Percentiles rank a stretch among this genome's conserved stretches.
Conservation (phyloP, 2,113 vertebrate species). For the Vidua chalybeata region DNA sequence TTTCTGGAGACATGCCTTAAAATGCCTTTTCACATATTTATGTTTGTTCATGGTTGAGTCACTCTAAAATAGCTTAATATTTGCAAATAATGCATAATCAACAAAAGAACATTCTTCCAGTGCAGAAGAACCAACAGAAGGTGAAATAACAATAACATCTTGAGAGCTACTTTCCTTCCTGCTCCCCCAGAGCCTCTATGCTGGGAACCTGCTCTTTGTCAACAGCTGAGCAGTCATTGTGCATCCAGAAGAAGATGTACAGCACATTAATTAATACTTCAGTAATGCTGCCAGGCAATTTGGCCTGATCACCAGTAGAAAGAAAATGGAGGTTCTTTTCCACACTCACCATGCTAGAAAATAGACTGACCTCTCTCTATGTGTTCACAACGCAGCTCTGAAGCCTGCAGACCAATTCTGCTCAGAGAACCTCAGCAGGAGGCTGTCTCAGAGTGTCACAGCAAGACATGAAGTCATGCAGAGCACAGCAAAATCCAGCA, state of each 20-base stretch:
- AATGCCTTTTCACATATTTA: constrained; percentile 6
- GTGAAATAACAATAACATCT: neutral
- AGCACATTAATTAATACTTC: neutral
- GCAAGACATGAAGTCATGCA: neutral
- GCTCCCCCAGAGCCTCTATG: neutral
- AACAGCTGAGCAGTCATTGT: neutral
- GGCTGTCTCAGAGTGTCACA: neutral
- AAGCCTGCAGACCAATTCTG: neutral
- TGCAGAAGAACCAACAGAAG: neutral
- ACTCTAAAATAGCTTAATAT: neutral
- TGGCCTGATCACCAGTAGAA: neutral
- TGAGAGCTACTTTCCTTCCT: neutral
- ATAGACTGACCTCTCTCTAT: rapidly evolving
- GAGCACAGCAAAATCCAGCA: neutral
- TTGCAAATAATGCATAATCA: constrained; percentile 1
- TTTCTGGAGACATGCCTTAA: neutral
- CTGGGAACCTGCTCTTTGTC: neutral
- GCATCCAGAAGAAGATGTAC: neutral
- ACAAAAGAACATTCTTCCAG: neutral
- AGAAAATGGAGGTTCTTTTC: neutral
- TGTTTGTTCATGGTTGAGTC: neutral
- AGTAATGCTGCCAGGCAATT: neutral
- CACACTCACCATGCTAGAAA: neutral
- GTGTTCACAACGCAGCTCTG: neutral
- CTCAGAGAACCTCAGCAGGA: neutral